Evolutionary conservation across 2,888 invertebrate species (phyloP).

Genomic region (Apotomis betuletana): DNA sequence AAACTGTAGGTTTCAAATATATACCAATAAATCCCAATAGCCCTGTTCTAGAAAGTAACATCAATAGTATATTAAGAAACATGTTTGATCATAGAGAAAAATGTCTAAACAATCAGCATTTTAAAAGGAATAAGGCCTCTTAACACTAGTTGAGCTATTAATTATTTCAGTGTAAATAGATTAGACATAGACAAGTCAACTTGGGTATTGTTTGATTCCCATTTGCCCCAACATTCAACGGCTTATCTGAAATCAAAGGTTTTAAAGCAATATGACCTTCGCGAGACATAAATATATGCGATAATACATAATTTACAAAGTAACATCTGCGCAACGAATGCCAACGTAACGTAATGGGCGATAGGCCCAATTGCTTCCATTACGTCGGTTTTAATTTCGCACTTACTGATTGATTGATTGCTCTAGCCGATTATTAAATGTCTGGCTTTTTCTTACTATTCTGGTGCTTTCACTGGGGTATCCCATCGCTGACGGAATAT

Average conservation of each 20-base stretch:
- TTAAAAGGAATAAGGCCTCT: too few relatives aligned
- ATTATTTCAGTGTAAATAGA: too few relatives aligned
- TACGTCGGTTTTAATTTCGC: constrained; percentile 22
- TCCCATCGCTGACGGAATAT: neutral
- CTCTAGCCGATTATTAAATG: constrained; percentile 9
- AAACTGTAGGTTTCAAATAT: too few relatives aligned
- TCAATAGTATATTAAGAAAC: too few relatives aligned
- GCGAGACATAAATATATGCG: neutral
- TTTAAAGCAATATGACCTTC: neutral
- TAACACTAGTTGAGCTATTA: too few relatives aligned
- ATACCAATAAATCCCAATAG: too few relatives aligned
- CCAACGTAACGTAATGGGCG: constrained; percentile 14
- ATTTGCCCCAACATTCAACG: neutral
- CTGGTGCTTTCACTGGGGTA: neutral
- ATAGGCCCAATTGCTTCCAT: constrained; percentile 5
- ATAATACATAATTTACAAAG: constrained; percentile 11
- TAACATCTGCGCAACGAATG: constrained; percentile 6
- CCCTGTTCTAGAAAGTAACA: too few relatives aligned
- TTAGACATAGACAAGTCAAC: too few relatives aligned
- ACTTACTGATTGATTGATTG: constrained; percentile 10
- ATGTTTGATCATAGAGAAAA: too few relatives aligned
- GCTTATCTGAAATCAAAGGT: neutral
- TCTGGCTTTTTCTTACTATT: neutral
- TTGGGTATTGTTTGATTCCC: neutral
- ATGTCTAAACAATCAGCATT: too few relatives aligned